Evolutionary conservation across 2,797 vertebrate genomes (phyloP).

Genomic region (Hydrophis major): DNA sequence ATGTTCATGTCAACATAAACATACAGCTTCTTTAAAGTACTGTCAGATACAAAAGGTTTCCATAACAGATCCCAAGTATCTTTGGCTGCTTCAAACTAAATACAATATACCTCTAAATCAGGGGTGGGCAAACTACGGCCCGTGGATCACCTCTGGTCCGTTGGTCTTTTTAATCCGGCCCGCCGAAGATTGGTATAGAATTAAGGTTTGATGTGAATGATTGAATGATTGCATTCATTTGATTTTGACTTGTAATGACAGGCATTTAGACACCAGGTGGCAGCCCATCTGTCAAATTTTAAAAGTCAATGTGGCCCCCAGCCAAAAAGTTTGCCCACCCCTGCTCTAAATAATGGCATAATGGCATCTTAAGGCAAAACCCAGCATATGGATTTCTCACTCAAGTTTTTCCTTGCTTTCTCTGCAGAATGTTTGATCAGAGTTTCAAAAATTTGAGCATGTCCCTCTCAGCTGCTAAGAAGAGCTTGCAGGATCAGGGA

Average conservation of each 20-base stretch:
- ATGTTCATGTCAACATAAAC: not conserved
- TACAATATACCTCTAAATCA: not conserved
- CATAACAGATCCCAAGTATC: not conserved
- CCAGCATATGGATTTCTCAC: not conserved
- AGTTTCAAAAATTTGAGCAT: not conserved
- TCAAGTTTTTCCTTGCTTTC: not conserved
- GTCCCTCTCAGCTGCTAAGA: conserved; percentile 16
- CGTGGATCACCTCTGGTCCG: no score
- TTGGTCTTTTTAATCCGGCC: no score
- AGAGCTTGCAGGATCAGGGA: not conserved
- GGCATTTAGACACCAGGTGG: no score
- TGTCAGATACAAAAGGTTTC: not conserved
- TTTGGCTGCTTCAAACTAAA: not conserved
- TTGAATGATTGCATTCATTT: no score
- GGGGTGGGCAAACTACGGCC: no score
- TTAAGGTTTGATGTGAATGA: no score
- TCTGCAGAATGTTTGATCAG: not conserved
- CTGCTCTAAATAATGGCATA: not conserved
- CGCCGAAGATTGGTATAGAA: no score
- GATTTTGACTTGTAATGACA: no score
- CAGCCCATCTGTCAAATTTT: no score
- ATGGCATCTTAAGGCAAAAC: not conserved
- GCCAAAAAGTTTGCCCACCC: no score
- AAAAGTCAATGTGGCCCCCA: no score
- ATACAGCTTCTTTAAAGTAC: not conserved